Evolutionary conservation across 2,888 invertebrate species (phyloP), one percentile per base, ranked within the genome.

Genomic region (Watsonalla cultraria): DNA sequence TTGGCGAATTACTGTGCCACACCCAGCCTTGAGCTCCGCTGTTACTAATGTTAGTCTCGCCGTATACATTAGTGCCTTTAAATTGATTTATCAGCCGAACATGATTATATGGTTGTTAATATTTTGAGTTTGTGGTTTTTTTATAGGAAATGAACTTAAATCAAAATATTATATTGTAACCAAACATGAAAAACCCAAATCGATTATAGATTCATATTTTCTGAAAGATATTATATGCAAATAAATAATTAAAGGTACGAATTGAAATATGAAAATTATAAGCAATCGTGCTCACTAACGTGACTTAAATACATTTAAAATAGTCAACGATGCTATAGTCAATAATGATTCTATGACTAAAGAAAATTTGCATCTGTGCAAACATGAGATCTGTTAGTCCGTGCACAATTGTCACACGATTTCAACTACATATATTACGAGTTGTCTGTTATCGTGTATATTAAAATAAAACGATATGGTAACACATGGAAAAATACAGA

Each of bases 401-500:
- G 42, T 52, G 54, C 34, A 54, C 59, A 55, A 53, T 51, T 54
- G 46, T 42, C 45, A 37, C 14, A 54, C 57, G 64, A 59, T 64
- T 69, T 64, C 47, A 56, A 59, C 57, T 58, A 51, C 34, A 59
- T 49, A 56, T 58, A 54, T 57, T 52, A 59, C 54, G 52, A 50
- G 55, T 60, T 58, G 60, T 58, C 61, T 60, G 35, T 9, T 49
- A 37, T 37, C 37, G 9, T 1, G 9, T 49, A 49, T 57, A 50
- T 24, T 24, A 56, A 54, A 58, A 52, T 60, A 59, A 59, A 52
- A 53, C 54, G 60, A 72, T 67, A 67, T 57, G 80, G 80, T 81
- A 80, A 74, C 63, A 72, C 65, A 69, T 70, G 84, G 82, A 83
- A 84, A 82, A 78, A 63, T 74, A 78, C 79, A 52, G 64, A 62